Percentiles rank a stretch among this genome's conserved stretches.
Conservation (phyloP, 2,797 vertebrate species). For the Myotis findleyi region DNA sequence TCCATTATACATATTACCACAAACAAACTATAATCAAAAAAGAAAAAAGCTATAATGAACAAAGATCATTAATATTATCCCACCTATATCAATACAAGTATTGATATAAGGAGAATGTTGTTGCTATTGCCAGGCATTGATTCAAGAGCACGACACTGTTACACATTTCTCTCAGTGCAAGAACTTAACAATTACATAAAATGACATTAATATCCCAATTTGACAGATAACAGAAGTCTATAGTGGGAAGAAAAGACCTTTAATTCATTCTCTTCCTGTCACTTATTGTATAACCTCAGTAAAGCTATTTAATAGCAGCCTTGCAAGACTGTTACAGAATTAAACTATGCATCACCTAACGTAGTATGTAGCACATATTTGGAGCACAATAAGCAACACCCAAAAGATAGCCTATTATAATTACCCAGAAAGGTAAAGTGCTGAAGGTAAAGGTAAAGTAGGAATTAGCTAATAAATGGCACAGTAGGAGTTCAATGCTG, state of each 20-base stretch:
- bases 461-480: background rate
- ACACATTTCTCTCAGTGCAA: background rate
- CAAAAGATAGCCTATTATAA: background rate
- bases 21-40: background rate
- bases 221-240: conserved; percentile 4
- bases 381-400: background rate
- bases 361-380: background rate
- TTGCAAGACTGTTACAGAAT: background rate
- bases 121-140: background rate
- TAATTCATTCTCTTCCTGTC: background rate
- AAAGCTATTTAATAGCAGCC: conserved; percentile 17
- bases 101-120: background rate
- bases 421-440: background rate
- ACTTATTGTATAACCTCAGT: background rate
- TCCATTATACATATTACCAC: background rate
- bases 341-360: background rate
- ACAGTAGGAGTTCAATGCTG: background rate
- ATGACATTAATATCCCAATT: conserved; percentile 33
- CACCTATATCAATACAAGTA: background rate
- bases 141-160: background rate
- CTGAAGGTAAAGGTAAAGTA: no score
- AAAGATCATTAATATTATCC: background rate
- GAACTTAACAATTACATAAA: background rate
- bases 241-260: background rate
- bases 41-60: background rate